Evolutionary conservation across 2,888 invertebrate species (phyloP).

Genomic region (Nomada lathburiana): DNA sequence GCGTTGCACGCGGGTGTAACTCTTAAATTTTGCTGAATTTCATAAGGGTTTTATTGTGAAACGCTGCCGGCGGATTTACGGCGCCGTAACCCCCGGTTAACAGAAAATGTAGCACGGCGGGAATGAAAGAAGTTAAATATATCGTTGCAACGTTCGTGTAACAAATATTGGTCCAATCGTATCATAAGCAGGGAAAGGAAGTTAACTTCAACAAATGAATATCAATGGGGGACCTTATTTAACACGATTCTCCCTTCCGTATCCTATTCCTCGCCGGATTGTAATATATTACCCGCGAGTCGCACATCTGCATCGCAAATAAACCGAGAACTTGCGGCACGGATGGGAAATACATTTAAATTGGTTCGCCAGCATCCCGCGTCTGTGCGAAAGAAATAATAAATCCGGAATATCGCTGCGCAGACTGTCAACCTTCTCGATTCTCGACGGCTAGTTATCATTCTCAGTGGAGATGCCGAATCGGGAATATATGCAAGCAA

Average conservation of each 20-base stretch:
- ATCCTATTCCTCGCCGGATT: background rate
- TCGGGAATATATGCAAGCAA: constrained; percentile 5
- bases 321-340: background rate
- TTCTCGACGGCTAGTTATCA: constrained; percentile 50
- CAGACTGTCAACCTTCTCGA: constrained; percentile 50
- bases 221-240: constrained; percentile 9
- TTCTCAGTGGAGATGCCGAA: constrained; percentile 23
- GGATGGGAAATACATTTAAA: constrained; percentile 9
- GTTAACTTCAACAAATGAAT: constrained; percentile 12
- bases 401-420: constrained; percentile 40
- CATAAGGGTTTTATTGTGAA: constrained; percentile 16
- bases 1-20: background rate
- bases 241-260: background rate
- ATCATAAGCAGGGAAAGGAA: background rate
- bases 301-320: background rate
- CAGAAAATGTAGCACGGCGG: background rate
- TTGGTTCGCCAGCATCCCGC: background rate
- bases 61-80: constrained; percentile 18
- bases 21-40: constrained; percentile 34
- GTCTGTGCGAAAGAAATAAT: constrained; percentile 30
- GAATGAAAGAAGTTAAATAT: too few species aligned
- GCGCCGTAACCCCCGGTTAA: background rate
- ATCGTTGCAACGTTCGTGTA: too few species aligned
- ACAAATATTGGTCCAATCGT: background rate
- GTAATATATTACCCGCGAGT: background rate